Conservation (phyloP, 2,888 invertebrate species). For the Epinotia bilunana region DNA sequence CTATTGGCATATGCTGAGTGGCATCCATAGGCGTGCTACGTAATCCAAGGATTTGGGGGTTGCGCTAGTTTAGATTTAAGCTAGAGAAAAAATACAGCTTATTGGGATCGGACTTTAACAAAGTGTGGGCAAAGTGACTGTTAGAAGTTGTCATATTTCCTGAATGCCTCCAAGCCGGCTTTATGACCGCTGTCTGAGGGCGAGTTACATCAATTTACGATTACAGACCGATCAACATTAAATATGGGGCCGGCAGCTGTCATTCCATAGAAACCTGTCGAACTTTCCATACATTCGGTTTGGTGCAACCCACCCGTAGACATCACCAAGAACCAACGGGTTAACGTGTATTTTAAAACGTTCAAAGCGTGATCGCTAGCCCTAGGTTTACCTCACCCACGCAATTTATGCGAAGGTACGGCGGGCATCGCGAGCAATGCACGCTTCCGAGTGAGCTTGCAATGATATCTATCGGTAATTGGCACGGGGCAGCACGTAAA, state of each 20-base stretch:
- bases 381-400: neutral
- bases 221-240: too few species aligned
- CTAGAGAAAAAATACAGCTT: neutral
- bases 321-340: neutral
- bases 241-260: too few species aligned
- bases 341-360: neutral
- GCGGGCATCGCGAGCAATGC: neutral
- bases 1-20: too few species aligned
- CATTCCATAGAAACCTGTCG: too few species aligned
- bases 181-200: too few species aligned
- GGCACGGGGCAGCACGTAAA: constrained; percentile 1
- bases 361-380: neutral
- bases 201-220: too few species aligned
- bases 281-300: too few species aligned
- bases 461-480: constrained; percentile 21
- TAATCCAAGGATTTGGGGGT: neutral
- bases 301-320: neutral
- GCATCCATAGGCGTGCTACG: neutral
- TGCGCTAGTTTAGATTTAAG: neutral
- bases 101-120: neutral
- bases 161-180: too few species aligned
- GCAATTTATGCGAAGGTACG: neutral
- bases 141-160: too few species aligned
- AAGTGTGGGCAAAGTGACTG: neutral
- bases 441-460: neutral